Percentiles rank a stretch among this genome's conserved stretches.
These are phyloP conservation scores for Tamandua tetradactyla DNA, from an alignment of 2,797 vertebrate genomes.

Conservation along the genomic window DNA sequence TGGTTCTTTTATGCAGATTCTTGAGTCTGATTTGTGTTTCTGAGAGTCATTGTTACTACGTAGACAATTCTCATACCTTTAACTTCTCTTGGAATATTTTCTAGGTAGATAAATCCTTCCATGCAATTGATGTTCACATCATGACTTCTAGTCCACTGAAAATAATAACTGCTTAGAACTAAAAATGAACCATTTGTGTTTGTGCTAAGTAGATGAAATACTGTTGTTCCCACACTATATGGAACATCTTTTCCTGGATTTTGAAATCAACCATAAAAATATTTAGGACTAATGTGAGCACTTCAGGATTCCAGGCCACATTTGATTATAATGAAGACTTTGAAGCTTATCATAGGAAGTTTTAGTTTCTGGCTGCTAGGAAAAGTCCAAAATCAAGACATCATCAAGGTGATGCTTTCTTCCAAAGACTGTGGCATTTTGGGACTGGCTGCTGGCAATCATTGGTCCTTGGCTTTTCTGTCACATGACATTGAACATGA, in stretches of 20 bases:
- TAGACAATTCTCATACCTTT: background rate
- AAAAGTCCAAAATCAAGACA: too few relatives aligned
- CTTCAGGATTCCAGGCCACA: background rate
- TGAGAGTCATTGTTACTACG: background rate
- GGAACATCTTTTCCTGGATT: too few relatives aligned
- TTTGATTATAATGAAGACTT: slow-evolving; percentile 21
- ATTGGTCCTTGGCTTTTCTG: too few relatives aligned
- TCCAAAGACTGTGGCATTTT: too few relatives aligned
- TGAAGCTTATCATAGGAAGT: background rate
- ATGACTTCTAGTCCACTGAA: background rate
- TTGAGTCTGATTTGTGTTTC: slow-evolving; percentile 2
- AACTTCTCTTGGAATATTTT: slow-evolving; percentile 10
- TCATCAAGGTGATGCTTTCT: too few relatives aligned
- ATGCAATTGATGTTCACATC: background rate
- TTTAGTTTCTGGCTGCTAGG: too few relatives aligned
- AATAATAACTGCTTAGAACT: background rate
- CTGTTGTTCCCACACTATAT: background rate
- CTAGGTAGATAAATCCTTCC: background rate
- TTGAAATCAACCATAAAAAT: slow-evolving; percentile 20
- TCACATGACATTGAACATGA: too few relatives aligned
- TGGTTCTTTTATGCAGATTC: background rate
- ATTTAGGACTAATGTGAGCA: background rate
- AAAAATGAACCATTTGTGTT: background rate
- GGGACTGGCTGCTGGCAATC: too few relatives aligned
- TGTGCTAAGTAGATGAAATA: background rate